Conservation (phyloP, 2,888 invertebrate genomes). For the Synergus umbraculus region DNA sequence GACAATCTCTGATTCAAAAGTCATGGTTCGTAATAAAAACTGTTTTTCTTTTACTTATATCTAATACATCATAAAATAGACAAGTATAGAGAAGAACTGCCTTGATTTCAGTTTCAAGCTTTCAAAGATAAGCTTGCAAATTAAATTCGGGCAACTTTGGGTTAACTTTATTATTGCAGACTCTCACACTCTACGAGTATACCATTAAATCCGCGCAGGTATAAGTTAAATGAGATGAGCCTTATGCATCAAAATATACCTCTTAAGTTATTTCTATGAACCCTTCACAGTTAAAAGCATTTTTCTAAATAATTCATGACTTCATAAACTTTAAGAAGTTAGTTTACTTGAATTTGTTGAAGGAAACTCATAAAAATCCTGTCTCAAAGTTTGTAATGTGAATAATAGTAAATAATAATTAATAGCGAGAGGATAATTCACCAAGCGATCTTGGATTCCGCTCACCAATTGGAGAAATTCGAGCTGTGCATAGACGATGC, state of each 20-base stretch:
- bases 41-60: too few relatives aligned
- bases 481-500: not conserved
- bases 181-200: not conserved
- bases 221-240: conserved; percentile 12
- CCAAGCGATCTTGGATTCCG: conserved; percentile 23
- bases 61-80: not conserved
- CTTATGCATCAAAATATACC: conserved; percentile 3
- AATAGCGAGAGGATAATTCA: conserved; percentile 7
- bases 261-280: conserved; percentile 19
- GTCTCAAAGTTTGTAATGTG: not conserved
- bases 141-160: conserved; percentile 22
- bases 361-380: not conserved
- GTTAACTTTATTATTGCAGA: conserved; percentile 25
- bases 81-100: not conserved
- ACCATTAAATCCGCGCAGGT: not conserved
- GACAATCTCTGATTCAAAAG: not conserved
- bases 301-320: not conserved
- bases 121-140: conserved; percentile 11
- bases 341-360: not conserved
- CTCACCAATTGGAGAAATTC: conserved; percentile 23
- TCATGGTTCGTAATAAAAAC: too few relatives aligned
- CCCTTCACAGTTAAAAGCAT: not conserved
- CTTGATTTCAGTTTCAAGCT: conserved; percentile 11
- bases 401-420: not conserved
- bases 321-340: not conserved